These are phyloP conservation scores for Anthopleura sola DNA, from an alignment of 64 coral and sea anemone species.

Conservation along the genomic window DNA sequence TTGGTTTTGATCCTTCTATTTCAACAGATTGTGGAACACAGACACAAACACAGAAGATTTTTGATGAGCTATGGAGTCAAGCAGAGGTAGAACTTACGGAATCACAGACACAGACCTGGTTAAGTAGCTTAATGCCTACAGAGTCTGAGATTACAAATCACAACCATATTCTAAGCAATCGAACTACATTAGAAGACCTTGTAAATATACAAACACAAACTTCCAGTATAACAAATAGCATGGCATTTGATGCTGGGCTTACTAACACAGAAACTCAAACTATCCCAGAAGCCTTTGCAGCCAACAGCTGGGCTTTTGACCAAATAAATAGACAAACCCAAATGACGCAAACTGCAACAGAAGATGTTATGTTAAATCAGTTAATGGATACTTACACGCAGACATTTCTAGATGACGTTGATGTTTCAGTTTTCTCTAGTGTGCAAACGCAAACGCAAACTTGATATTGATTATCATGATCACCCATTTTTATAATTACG, in stretches of 20 bases:
- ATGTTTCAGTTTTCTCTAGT: slow-evolving; percentile 26
- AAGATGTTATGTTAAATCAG: neutral
- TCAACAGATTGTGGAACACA: slow-evolving; percentile 88
- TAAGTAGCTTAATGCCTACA: slow-evolving; percentile 21
- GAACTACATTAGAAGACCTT: slow-evolving; percentile 62
- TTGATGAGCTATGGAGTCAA: slow-evolving; percentile 73
- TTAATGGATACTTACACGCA: slow-evolving; percentile 54
- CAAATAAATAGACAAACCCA: slow-evolving; percentile 73
- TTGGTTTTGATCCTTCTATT: slow-evolving; percentile 72
- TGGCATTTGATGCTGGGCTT: slow-evolving; percentile 53
- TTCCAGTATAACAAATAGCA: slow-evolving; percentile 43
- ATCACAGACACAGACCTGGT: slow-evolving; percentile 88
- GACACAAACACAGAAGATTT: slow-evolving; percentile 56
- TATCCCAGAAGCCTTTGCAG: slow-evolving; percentile 65
- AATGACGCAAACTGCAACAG: slow-evolving; percentile 11
- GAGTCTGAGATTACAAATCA: neutral
- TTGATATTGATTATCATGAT: no score
- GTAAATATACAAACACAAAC: slow-evolving; percentile 90
- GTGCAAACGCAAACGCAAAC: slow-evolving; percentile 75
- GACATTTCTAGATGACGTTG: slow-evolving; percentile 31
- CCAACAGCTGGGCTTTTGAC: slow-evolving; percentile 26
- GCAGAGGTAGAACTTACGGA: slow-evolving; percentile 73
- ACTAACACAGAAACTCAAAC: slow-evolving; percentile 82
- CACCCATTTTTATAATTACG: no score
- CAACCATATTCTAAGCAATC: neutral